Base-by-base conservation (phyloP, 1,140 invertebrate genomes). In the Tribolium castaneum region DNA sequence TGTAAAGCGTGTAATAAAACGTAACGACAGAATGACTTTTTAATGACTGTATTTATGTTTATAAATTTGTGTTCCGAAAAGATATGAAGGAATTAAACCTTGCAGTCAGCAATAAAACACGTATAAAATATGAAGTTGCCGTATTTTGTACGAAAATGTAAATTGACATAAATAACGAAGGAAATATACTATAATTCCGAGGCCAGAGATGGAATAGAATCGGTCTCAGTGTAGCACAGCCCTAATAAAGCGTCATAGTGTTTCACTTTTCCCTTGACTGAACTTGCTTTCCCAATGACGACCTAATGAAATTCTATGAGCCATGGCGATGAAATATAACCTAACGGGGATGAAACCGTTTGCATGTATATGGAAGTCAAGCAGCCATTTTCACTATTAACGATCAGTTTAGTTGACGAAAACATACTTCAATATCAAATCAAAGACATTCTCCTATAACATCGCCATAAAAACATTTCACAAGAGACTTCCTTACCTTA, bases 221-320 rank as follows among this genome's bases (percentile, higher is more conserved):
- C 72, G 52, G 72, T 59, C n/a, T 39, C 39, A 22, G 19, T 73
- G 19, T 56, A 52, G 52, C 56, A 74, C 72, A 54, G 71, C 72
- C 72, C 73, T 79, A 79, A 79, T 79, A 79, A 79, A 79, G 66
- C 70, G 66, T 54, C 80, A 78, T 80, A 79, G 80, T 79, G 70
- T 77, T 79, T 59, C 78, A 70, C 76, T 80, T 82, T 81, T 74
- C 81, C 74, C 78, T 81, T 76, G 59, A 78, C 75, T 79, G 80
- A 70, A 79, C 75, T 78, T 81, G 77, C 72, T 71, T 78, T 81
- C 77, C 77, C 78, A 49, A 79, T 80, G 77, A 82, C 77, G 79
- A 83, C 80, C 82, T 83, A 83, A 83, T 83, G 82, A 83, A 83
- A 83, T 81, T 83, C 82, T 83, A 83, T 83, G 82, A 83, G 82